A percentile compares a stretch with the other conserved stretches of the same genome.
These are phyloP conservation scores for Mellivora capensis DNA, from an alignment of 2,113 vertebrate species.

Conservation along the genomic window DNA sequence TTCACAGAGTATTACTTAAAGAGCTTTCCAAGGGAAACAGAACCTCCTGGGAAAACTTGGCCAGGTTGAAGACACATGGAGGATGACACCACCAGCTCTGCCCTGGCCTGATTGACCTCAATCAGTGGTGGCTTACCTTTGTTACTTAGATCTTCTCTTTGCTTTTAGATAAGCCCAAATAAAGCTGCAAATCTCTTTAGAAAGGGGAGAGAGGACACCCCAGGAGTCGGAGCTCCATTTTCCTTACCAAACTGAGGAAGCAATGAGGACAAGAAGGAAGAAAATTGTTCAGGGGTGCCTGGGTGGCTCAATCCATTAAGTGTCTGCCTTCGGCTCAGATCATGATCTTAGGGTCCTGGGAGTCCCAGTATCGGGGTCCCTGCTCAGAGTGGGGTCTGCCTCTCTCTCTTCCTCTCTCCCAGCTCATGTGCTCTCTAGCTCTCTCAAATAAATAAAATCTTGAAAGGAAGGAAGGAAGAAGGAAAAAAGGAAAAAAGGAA, in stretches of 20 bases:
- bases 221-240: constrained; percentile 27
- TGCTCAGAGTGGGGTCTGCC: no score
- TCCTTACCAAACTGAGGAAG: not conserved
- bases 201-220: not conserved
- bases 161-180: not conserved
- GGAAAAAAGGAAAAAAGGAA: accelerated
- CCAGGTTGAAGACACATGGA: not conserved
- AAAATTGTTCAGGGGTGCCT: not conserved
- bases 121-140: not conserved
- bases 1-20: constrained; percentile 18
- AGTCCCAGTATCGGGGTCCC: no score
- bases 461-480: no score
- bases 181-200: constrained; percentile 62
- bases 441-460: no score
- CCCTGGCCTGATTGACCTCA: not conserved
- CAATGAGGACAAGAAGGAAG: not conserved
- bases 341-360: no score
- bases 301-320: not conserved
- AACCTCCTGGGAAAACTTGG: not conserved
- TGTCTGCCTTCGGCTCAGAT: not conserved
- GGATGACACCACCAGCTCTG: not conserved
- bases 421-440: no score
- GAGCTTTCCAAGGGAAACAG: constrained; percentile 33
- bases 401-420: no score
- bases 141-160: constrained; percentile 13